Conservation (phyloP, 2,113 vertebrate species). For the Ciconia boyciana region DNA sequence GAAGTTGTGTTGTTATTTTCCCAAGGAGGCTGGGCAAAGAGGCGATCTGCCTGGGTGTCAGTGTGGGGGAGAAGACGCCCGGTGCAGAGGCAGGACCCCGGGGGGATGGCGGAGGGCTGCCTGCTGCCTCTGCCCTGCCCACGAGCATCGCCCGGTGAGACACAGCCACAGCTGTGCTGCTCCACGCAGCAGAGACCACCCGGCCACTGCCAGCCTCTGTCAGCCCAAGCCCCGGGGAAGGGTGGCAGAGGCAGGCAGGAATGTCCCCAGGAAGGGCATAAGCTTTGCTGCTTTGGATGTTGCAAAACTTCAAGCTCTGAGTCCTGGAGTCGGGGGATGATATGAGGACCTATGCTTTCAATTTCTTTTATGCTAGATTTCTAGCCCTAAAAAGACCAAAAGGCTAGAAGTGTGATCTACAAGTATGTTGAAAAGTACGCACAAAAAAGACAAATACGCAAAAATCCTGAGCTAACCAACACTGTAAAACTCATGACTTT, state of each 20-base stretch:
- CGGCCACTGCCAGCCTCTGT: rapidly evolving
- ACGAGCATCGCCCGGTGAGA: rapidly evolving
- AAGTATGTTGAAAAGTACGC: background rate
- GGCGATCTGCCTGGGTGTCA: background rate
- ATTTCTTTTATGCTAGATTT: background rate
- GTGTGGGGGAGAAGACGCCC: rapidly evolving
- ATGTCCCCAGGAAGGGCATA: background rate
- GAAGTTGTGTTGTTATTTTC: background rate
- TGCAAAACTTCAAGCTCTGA: background rate
- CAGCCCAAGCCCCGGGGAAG: rapidly evolving
- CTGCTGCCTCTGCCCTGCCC: background rate
- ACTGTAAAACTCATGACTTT: background rate
- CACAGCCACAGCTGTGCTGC: rapidly evolving
- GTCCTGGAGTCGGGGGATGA: too few relatives aligned
- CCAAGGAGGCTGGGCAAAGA: background rate
- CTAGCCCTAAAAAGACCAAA: background rate
- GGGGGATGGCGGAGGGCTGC: rapidly evolving
- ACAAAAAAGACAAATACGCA: background rate
- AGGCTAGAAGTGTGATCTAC: background rate
- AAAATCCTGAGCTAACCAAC: background rate
- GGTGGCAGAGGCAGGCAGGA: background rate
- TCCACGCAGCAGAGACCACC: background rate
- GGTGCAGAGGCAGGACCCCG: rapidly evolving
- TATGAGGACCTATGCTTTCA: background rate
- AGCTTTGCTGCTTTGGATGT: background rate